Evolutionary conservation across 2,888 invertebrate species (phyloP), one percentile per base, ranked within the genome.

Genomic region (Zelleria hepariella): DNA sequence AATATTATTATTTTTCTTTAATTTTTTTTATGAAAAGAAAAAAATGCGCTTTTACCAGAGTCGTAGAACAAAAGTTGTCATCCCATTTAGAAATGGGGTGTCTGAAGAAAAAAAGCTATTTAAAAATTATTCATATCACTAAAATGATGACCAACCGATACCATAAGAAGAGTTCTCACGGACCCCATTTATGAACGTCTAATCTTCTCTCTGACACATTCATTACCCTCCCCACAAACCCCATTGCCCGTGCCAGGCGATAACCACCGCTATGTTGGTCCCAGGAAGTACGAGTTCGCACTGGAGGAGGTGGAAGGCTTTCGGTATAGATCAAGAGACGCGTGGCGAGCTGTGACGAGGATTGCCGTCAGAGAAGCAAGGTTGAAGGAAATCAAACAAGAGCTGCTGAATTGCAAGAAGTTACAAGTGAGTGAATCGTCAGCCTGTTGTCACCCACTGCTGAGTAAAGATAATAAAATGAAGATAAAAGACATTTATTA

Each of bases 261-360:
- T 42, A 42, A 42, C 10, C 21, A 48, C 15, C 24, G 3, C 59
- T 7, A 49, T 58, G 58, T 60, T 59, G 64, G 79, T 66, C 80
- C 84, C 68, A 96, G 95, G 78, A 94, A 96, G 60, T 99, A 98
- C 82, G 94, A 97, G 74, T 98, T 99, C 77, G 95, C 95, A 69
- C 90, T 99, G 80, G 95, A 97, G 63, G 98, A 99, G 85, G 94
- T 99, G 57, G 98, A 99, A 77, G 95, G 98, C 0, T 99, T 99
- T 80, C 91, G 96, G 64, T 98, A 99, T 85, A 91, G 99, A 67
- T 95, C 98, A 0, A 92, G 94, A 73, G 99, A 99, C 89, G 99
- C 98, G 3, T 95, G 98, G 95, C 92, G 95, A 70, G 95, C 98
- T 0, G 96, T 98, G 7, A 99, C 99, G 0, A 92, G 95, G 70